Evolutionary conservation across 1,140 invertebrate species (phyloP).

Genomic region (Dendroctonus ponderosae): DNA sequence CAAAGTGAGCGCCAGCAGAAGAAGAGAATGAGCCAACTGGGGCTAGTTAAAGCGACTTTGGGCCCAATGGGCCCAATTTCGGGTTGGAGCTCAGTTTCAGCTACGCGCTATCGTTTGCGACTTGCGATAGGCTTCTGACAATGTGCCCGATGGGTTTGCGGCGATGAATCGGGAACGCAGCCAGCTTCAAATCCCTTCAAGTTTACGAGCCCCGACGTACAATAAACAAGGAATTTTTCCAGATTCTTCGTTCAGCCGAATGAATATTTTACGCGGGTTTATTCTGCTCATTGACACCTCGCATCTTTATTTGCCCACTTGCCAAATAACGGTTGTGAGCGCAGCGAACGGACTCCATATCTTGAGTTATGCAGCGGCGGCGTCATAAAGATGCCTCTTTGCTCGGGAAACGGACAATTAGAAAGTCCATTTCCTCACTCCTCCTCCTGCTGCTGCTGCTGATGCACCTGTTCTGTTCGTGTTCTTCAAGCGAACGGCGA

Average conservation of each 20-base stretch:
- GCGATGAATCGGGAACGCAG: constrained; percentile 10
- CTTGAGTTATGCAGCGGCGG: constrained; percentile 5
- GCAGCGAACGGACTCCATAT: constrained; percentile 2
- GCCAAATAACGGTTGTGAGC: constrained; percentile 14
- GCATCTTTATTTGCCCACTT: constrained; percentile 27
- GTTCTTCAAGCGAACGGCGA: too few relatives aligned
- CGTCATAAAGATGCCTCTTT: too few relatives aligned
- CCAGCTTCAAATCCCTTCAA: constrained; percentile 6
- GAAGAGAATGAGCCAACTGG: neutral
- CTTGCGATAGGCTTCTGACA: neutral
- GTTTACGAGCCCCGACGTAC: constrained; percentile 10
- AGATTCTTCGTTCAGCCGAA: constrained; percentile 9
- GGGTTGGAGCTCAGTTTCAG: too few relatives aligned
- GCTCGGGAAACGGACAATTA: too few relatives aligned
- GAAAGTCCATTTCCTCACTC: too few relatives aligned
- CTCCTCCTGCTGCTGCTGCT: too few relatives aligned
- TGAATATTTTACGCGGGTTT: constrained; percentile 26
- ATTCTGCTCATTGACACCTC: constrained; percentile 28
- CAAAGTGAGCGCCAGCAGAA: neutral
- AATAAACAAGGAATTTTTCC: constrained; percentile 28
- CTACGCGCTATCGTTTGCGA: neutral
- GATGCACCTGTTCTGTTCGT: too few relatives aligned
- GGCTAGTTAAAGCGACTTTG: neutral
- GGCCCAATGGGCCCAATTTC: neutral
- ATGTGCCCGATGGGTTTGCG: neutral